Percentiles rank a stretch among this genome's conserved stretches.
These are phyloP conservation scores for Clistopyga incitator DNA, from an alignment of 2,888 invertebrate species.

Conservation along the genomic window DNA sequence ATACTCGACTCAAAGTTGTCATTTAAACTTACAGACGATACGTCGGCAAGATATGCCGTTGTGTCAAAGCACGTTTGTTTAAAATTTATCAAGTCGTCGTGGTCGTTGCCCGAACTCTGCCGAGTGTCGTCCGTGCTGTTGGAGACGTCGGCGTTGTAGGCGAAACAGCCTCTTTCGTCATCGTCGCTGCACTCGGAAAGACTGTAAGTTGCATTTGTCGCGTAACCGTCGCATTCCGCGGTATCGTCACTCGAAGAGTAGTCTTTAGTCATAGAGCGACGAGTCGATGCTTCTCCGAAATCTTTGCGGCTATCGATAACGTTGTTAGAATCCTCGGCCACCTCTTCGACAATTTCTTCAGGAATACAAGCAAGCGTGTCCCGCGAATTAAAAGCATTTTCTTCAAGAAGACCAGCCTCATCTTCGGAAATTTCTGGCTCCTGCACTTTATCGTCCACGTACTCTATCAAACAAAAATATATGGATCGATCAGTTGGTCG, in stretches of 20 bases:
- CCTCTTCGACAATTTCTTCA: slow-evolving; percentile 52
- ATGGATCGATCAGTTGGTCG: neutral
- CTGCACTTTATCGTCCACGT: slow-evolving; percentile 30
- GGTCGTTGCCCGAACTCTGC: slow-evolving; percentile 15
- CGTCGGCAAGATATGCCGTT: slow-evolving; percentile 69
- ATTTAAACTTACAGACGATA: slow-evolving; percentile 54
- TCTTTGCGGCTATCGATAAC: neutral
- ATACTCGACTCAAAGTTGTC: neutral
- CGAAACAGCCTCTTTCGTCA: slow-evolving; percentile 54
- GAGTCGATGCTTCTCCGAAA: neutral
- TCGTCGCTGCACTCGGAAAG: slow-evolving; percentile 67
- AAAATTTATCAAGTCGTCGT: slow-evolving; percentile 30
- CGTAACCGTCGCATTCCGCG: slow-evolving; percentile 52
- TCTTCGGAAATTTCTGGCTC: neutral
- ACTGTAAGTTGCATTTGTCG: slow-evolving; percentile 68
- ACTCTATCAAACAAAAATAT: slow-evolving; percentile 58
- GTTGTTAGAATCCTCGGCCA: neutral
- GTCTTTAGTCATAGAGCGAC: neutral
- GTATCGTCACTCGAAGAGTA: neutral
- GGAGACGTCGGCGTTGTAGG: slow-evolving; percentile 72
- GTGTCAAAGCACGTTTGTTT: slow-evolving; percentile 55
- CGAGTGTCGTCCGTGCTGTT: slow-evolving; percentile 64
- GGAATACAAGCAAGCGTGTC: slow-evolving; percentile 46
- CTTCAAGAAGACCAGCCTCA: slow-evolving; percentile 13
- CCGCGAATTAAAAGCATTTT: slow-evolving; percentile 15